These are phyloP conservation scores for Paedocypris sp. DNA, from an alignment of 2,113 vertebrate genomes.

Conservation along the genomic window DNA sequence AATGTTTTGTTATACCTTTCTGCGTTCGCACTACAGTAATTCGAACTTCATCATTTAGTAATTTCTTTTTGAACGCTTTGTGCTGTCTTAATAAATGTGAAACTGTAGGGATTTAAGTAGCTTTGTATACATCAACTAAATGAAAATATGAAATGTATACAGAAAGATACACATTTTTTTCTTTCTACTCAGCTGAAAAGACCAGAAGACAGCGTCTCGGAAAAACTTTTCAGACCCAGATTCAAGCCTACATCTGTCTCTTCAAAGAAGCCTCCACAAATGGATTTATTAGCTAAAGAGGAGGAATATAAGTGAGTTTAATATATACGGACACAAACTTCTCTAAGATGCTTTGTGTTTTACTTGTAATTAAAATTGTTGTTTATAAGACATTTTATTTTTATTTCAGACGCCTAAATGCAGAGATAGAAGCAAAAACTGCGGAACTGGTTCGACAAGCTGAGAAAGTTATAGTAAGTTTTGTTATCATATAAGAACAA, in stretches of 20 bases:
- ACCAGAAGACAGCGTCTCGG: conserved; percentile 23
- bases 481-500: background rate
- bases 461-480: conserved; percentile 78
- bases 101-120: no score
- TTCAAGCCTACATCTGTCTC: conserved; percentile 35
- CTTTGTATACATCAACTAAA: no score
- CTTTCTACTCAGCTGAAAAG: conserved; percentile 39
- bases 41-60: background rate
- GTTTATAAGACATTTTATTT: no score
- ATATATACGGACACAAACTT: background rate
- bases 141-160: no score
- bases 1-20: background rate
- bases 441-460: conserved; percentile 74
- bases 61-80: no score
- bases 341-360: background rate
- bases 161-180: background rate
- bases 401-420: conserved; percentile 72
- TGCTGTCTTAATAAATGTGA: background rate
- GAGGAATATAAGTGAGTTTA: conserved; percentile 71
- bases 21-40: background rate
- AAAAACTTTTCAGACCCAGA: conserved; percentile 19
- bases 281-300: conserved; percentile 66
- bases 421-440: conserved; percentile 85
- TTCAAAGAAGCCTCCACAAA: conserved; percentile 31
- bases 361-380: no score